Conservation (phyloP, 1,140 invertebrate species). For the Tetramorium alpestre region DNA sequence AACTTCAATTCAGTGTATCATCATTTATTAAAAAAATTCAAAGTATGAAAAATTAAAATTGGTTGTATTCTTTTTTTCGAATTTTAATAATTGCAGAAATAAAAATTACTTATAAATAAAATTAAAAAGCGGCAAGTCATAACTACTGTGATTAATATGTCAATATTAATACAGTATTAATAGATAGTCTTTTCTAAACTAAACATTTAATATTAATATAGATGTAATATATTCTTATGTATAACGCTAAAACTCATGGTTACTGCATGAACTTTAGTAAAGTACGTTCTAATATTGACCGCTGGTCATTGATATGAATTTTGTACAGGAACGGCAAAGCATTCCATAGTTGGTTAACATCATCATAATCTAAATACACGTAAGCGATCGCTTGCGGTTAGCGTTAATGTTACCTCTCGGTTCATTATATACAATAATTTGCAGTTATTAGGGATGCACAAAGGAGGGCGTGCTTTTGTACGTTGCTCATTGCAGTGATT, state of each 20-base stretch:
- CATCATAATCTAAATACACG: slow-evolving; percentile 5
- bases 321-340: neutral
- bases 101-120: neutral
- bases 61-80: neutral
- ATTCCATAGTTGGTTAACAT: neutral
- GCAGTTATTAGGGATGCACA: slow-evolving; percentile 14
- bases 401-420: neutral
- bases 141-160: neutral
- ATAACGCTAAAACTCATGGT: neutral
- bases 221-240: neutral
- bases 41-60: too few relatives aligned
- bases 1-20: too few relatives aligned
- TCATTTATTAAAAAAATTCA: too few relatives aligned
- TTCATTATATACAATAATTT: slow-evolving; percentile 17
- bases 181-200: neutral
- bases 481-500: slow-evolving; percentile 2
- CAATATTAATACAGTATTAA: neutral
- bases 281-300: neutral
- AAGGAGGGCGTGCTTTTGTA: neutral
- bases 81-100: neutral
- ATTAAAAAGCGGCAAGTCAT: neutral
- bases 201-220: neutral
- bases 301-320: neutral
- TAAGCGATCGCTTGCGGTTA: slow-evolving; percentile 25
- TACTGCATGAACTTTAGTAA: neutral